Percentiles rank a stretch among this genome's conserved stretches.
These are phyloP conservation scores for Antedon mediterranea DNA, from an alignment of 53 echinoderm and acorn worm genomes.

Conservation along the genomic window DNA sequence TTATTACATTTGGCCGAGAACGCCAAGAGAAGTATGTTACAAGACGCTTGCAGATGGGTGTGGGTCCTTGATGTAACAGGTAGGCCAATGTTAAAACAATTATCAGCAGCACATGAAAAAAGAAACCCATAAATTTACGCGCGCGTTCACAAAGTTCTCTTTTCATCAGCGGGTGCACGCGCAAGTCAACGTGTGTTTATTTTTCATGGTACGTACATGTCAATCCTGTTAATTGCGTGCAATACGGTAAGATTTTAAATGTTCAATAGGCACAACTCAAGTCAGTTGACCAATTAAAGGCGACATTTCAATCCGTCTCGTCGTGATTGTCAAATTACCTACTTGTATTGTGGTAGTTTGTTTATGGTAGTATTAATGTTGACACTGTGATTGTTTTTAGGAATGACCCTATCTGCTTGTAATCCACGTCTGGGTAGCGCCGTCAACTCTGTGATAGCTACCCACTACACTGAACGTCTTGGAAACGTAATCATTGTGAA, in stretches of 20 bases:
- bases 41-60: conserved; percentile 29
- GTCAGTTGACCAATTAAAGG: no score
- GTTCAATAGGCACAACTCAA: no score
- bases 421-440: conserved; percentile 18
- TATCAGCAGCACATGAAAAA: no score
- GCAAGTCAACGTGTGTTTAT: no score
- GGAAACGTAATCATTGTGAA: conserved; percentile 25
- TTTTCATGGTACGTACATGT: no score
- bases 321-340: no score
- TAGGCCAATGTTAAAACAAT: not conserved
- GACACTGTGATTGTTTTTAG: conserved; percentile 9
- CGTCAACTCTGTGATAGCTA: conserved; percentile 18
- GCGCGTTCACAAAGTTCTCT: no score
- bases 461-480: conserved; percentile 36
- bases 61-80: conserved; percentile 43
- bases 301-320: not conserved
- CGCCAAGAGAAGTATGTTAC: conserved; percentile 28
- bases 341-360: not conserved
- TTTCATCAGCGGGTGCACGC: no score
- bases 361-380: no score
- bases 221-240: no score
- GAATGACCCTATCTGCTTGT: conserved; percentile 24
- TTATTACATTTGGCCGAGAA: conserved; percentile 31
- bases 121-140: no score
- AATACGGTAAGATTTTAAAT: no score